Percentiles rank a stretch among this genome's conserved stretches.
Conservation (phyloP, 1,140 invertebrate genomes). For the Solenopsis fugax region DNA sequence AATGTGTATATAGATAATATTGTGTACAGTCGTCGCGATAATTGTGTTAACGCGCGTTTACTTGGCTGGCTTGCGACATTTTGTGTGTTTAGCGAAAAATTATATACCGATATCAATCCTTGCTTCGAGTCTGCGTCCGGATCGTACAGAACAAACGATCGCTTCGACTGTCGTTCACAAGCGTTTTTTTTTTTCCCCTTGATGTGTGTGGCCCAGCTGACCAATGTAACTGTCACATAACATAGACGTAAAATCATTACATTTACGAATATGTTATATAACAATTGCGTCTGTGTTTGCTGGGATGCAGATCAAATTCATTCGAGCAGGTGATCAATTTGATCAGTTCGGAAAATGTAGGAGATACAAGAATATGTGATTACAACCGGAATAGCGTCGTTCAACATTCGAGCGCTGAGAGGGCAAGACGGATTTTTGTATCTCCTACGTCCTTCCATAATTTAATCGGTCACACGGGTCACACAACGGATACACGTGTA, state of each 20-base stretch:
- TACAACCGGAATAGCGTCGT: not conserved
- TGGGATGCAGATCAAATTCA: not conserved
- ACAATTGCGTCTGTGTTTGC: too few relatives aligned
- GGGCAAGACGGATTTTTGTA: not conserved
- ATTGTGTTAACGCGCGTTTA: conserved; percentile 29
- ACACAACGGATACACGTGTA: conserved; percentile 9
- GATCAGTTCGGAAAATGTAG: not conserved
- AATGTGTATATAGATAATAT: conserved; percentile 47
- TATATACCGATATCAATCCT: not conserved
- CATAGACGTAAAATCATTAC: too few relatives aligned
- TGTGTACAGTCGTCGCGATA: conserved; percentile 41
- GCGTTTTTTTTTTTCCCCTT: not conserved
- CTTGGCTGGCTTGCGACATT: conserved; percentile 27
- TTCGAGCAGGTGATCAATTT: not conserved
- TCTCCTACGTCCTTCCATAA: conserved; percentile 8
- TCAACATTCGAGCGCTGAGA: not conserved
- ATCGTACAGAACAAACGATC: conserved; percentile 24
- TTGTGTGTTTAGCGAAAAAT: conserved; percentile 27
- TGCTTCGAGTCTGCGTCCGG: not conserved
- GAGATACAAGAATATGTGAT: conserved; percentile 4
- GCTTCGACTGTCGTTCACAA: not conserved
- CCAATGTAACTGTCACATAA: too few relatives aligned
- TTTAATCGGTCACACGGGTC: conserved; percentile 11
- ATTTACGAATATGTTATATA: too few relatives aligned
- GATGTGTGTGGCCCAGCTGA: not conserved